These are phyloP conservation scores for Rhinella marina DNA, from an alignment of 2,797 vertebrate species.

Conservation along the genomic window DNA sequence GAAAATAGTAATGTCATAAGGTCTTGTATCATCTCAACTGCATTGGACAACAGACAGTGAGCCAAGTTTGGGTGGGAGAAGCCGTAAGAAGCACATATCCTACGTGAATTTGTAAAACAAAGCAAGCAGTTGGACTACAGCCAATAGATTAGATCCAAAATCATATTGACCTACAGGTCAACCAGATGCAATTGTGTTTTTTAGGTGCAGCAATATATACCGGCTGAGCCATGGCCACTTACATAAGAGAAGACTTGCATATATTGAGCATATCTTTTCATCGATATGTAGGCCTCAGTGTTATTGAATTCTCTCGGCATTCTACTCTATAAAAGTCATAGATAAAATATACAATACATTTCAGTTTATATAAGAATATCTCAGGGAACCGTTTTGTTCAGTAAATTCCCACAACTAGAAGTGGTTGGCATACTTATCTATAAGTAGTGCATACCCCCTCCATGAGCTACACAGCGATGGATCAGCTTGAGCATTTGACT, in stretches of 20 bases:
- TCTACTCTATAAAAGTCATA: background rate
- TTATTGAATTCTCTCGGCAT: background rate
- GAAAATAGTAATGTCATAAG: too few species aligned
- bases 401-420: background rate
- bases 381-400: background rate
- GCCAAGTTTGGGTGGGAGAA: too few species aligned
- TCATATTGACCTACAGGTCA: too few species aligned
- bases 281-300: background rate
- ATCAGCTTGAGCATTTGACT: conserved; percentile 7
- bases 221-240: too few species aligned
- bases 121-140: too few species aligned
- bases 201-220: too few species aligned
- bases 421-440: background rate
- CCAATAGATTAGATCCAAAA: too few species aligned
- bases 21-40: too few species aligned
- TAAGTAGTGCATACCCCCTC: background rate
- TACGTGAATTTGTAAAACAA: too few species aligned
- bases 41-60: too few species aligned
- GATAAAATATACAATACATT: background rate
- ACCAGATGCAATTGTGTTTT: too few species aligned
- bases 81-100: too few species aligned
- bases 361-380: background rate
- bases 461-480: background rate
- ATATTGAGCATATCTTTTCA: background rate
- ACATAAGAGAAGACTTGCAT: background rate